Conservation (phyloP, 2,888 invertebrate genomes). For the Tenodera sinensis region DNA sequence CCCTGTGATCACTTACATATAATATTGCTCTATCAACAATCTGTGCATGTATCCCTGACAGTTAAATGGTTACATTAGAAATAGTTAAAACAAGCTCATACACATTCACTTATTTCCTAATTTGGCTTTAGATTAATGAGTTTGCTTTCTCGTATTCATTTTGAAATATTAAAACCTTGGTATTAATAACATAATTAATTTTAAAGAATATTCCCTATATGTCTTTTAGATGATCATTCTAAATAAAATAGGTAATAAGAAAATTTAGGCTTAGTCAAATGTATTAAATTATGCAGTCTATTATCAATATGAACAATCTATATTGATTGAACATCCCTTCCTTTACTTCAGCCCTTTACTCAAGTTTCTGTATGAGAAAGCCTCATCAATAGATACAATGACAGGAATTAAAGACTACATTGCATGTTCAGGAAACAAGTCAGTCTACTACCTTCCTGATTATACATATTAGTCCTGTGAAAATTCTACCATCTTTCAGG, state of each 20-base stretch:
- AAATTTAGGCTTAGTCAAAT: too few relatives aligned
- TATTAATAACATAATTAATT: neutral
- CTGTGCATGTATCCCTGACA: neutral
- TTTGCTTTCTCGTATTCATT: neutral
- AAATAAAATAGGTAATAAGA: neutral
- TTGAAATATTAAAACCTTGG: neutral
- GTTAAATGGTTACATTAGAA: neutral
- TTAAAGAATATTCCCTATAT: neutral
- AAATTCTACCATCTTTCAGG: neutral
- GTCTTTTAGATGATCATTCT: neutral
- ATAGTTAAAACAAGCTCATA: neutral
- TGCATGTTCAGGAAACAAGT: neutral
- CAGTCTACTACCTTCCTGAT: neutral
- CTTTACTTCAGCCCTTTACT: neutral
- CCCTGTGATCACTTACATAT: neutral
- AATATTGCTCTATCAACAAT: neutral
- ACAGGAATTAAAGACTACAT: neutral
- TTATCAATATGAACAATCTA: too few relatives aligned
- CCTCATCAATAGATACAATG: neutral
- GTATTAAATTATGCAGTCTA: too few relatives aligned
- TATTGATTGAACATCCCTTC: too few relatives aligned
- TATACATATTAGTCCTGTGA: neutral
- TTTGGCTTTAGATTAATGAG: neutral
- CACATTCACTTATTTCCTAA: neutral
- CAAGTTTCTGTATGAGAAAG: neutral